phyloP scores from a whole-genome alignment of 2,797 vertebrate genomes.

The Alcedo quadribrachys region DNA sequence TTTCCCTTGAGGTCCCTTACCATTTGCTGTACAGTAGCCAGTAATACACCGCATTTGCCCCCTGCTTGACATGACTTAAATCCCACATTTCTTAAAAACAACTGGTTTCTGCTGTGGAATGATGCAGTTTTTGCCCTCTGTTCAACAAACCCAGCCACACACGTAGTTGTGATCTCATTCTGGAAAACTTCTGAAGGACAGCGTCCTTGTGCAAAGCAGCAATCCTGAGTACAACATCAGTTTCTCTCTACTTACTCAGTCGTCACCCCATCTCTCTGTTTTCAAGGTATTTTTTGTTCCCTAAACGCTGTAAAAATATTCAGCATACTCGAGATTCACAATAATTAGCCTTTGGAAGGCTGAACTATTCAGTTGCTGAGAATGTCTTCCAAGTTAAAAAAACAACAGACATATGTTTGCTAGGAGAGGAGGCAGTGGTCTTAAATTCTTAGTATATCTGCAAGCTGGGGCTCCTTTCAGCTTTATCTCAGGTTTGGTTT shows the following conservation, averaged over 20 bases:
- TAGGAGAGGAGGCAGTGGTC: neutral
- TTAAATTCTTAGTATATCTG: too few species aligned
- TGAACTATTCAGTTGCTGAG: neutral
- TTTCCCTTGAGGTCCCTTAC: neutral
- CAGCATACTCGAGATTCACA: neutral
- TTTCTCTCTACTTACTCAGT: neutral
- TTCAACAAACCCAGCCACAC: conserved; percentile 54
- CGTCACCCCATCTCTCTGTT: neutral
- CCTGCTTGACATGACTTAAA: conserved; percentile 8
- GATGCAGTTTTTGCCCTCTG: conserved; percentile 58
- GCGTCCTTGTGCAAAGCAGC: neutral
- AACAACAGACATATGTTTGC: neutral
- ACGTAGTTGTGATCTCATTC: conserved; percentile 65
- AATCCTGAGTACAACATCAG: neutral
- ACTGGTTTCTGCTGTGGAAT: conserved; percentile 42
- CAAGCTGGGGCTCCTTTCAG: neutral
- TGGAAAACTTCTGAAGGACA: conserved; percentile 66
- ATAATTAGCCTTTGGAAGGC: neutral
- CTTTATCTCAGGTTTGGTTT: neutral
- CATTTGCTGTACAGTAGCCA: conserved; percentile 22
- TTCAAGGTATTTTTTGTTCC: conserved; percentile 27
- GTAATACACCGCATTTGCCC: neutral
- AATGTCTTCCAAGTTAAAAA: conserved; percentile 2
- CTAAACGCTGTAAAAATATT: conserved; percentile 17
- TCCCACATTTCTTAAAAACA: conserved; percentile 37